phyloP scores from a whole-genome alignment of 1,140 invertebrate genomes.

The Frieseomelitta varia region DNA sequence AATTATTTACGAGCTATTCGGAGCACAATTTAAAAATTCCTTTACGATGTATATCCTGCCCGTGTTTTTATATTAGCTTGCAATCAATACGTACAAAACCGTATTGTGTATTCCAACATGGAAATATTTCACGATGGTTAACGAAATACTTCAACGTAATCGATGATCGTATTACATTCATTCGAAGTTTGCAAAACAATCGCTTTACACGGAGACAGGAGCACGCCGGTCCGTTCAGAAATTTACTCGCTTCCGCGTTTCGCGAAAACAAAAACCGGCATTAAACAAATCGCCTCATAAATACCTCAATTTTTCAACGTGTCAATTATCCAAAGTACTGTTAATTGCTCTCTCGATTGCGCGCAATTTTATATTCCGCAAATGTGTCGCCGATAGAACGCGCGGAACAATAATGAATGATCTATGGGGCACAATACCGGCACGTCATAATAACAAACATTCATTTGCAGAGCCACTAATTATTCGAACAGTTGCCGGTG shows the following conservation, averaged over 20 bases:
- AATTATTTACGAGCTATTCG: neutral
- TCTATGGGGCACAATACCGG: neutral
- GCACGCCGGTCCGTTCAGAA: neutral
- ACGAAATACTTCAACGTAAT: neutral
- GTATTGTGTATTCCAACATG: neutral
- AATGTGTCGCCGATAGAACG: neutral
- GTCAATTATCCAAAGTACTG: neutral
- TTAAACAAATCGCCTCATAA: neutral
- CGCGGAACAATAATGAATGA: neutral
- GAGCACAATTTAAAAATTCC: neutral
- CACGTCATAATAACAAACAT: conserved; percentile 29
- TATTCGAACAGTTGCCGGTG: conserved; percentile 11
- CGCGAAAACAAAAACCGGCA: neutral
- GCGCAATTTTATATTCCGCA: neutral
- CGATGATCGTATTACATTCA: neutral
- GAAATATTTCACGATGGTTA: neutral
- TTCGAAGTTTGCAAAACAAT: neutral
- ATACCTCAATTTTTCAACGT: neutral
- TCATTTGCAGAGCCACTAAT: conserved; percentile 13
- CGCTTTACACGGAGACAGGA: neutral
- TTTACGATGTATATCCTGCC: neutral
- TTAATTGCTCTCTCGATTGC: neutral
- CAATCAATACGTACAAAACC: neutral
- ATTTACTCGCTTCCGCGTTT: neutral
- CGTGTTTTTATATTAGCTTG: neutral